Evolutionary conservation across 30 jellyfish, hydroid and myxozoan species (phyloP).

Genomic region (Pelagia noctiluca): DNA sequence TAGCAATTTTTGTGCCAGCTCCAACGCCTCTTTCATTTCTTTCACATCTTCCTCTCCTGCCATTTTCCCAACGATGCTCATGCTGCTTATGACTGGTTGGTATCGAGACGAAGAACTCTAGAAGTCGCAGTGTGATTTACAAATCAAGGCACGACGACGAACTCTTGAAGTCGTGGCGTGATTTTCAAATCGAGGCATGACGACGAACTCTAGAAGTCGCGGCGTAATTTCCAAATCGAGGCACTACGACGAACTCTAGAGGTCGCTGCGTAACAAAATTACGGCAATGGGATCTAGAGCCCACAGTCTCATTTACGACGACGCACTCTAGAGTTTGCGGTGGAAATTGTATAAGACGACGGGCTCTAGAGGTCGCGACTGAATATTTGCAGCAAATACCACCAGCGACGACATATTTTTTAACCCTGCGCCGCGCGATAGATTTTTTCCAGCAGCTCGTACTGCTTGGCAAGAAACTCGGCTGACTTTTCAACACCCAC

Average conservation of each 20-base stretch:
- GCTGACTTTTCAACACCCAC: neutral
- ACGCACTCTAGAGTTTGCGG: no score
- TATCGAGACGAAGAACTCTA: neutral
- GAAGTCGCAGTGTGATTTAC: conserved; percentile 15
- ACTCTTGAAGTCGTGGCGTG: no score
- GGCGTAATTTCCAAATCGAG: no score
- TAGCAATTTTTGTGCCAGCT: conserved; percentile 10
- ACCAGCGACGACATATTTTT: no score
- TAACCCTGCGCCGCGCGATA: no score
- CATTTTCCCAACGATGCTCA: neutral
- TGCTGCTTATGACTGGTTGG: neutral
- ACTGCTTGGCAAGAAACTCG: neutral
- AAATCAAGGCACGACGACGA: no score
- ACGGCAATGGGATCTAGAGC: no score
- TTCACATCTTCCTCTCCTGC: neutral
- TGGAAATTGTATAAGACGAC: conserved; percentile 1
- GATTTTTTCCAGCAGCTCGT: neutral
- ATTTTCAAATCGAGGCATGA: no score
- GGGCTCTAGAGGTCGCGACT: conserved; percentile 19
- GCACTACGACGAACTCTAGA: no score
- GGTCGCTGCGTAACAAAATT: no score
- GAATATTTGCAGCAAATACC: no score
- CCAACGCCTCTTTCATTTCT: conserved; percentile 18
- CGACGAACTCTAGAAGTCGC: no score
- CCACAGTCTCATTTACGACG: conserved; percentile 10